Percentiles rank a stretch among this genome's conserved stretches.
phyloP scores from a whole-genome alignment of 1,140 invertebrate genomes.

The Ptiloglossa arizonensis region DNA sequence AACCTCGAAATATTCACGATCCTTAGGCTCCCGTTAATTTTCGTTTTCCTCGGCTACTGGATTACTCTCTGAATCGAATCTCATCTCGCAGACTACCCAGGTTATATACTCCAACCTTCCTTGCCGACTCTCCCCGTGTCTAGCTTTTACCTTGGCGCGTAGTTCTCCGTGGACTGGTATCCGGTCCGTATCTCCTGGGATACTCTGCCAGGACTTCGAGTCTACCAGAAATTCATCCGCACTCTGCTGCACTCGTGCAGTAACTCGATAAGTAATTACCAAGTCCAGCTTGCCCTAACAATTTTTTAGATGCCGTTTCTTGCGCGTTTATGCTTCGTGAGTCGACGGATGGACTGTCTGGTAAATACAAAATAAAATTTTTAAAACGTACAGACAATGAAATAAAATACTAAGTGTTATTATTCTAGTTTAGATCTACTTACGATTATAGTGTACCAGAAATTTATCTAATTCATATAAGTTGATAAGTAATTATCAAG shows the following conservation, averaged over 20 bases:
- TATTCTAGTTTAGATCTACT: too few relatives aligned
- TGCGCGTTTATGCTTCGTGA: too few relatives aligned
- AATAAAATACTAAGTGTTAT: too few relatives aligned
- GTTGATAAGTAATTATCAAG: too few relatives aligned
- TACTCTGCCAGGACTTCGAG: neutral
- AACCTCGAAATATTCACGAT: slow-evolving; percentile 4
- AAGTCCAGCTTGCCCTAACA: too few relatives aligned
- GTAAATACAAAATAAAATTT: too few relatives aligned
- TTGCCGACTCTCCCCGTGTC: neutral
- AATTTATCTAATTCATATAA: too few relatives aligned
- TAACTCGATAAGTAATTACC: slow-evolving; percentile 16
- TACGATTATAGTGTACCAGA: too few relatives aligned
- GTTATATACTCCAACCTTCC: slow-evolving; percentile 7
- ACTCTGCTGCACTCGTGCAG: neutral
- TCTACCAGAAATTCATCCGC: slow-evolving; percentile 30
- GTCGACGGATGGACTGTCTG: too few relatives aligned
- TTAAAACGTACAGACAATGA: too few relatives aligned
- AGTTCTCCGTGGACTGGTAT: slow-evolving; percentile 40
- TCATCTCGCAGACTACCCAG: slow-evolving; percentile 23
- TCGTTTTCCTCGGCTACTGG: neutral
- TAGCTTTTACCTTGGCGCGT: slow-evolving; percentile 33
- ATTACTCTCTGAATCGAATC: slow-evolving; percentile 40
- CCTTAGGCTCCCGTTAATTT: slow-evolving; percentile 18
- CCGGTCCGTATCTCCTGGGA: slow-evolving; percentile 18
- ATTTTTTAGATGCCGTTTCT: neutral